phyloP scores from a whole-genome alignment of 2,888 invertebrate species.

The Drosophila merina region DNA sequence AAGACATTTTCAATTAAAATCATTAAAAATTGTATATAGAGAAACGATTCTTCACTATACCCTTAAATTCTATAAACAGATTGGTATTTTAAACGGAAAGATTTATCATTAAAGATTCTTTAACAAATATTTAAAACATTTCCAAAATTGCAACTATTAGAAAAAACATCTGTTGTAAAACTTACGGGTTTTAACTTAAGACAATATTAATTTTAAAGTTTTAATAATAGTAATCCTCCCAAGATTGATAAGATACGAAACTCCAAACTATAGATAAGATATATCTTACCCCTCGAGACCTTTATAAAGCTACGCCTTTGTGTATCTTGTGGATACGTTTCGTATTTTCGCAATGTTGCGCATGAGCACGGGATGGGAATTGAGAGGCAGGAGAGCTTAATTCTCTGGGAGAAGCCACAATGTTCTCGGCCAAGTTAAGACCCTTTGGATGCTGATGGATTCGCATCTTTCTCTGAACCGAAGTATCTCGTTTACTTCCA shows the following conservation, averaged over 20 bases:
- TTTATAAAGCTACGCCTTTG: slow-evolving; percentile 1
- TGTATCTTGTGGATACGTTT: slow-evolving; percentile 16
- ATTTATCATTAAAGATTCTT: too few species aligned
- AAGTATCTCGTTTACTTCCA: background rate
- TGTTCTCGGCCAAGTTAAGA: background rate
- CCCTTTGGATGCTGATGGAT: background rate
- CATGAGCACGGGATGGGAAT: slow-evolving; percentile 54
- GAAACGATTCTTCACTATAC: too few species aligned
- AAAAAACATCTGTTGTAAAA: too few species aligned
- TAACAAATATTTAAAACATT: too few species aligned
- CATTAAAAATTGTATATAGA: too few species aligned
- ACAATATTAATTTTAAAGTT: too few species aligned
- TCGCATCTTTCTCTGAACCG: slow-evolving; percentile 1
- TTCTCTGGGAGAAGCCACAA: slow-evolving; percentile 4
- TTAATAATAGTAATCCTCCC: too few species aligned
- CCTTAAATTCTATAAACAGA: too few species aligned
- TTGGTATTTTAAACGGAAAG: too few species aligned
- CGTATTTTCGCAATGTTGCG: slow-evolving; percentile 56
- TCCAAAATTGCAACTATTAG: too few species aligned
- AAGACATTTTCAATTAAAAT: background rate
- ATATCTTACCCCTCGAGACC: slow-evolving; percentile 11
- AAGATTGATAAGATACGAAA: background rate
- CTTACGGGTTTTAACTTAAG: too few species aligned
- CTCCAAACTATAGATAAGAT: background rate
- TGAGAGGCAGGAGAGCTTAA: slow-evolving; percentile 19